These are phyloP conservation scores for Melanostoma scalare DNA, from an alignment of 2,888 invertebrate genomes.

Conservation along the genomic window DNA sequence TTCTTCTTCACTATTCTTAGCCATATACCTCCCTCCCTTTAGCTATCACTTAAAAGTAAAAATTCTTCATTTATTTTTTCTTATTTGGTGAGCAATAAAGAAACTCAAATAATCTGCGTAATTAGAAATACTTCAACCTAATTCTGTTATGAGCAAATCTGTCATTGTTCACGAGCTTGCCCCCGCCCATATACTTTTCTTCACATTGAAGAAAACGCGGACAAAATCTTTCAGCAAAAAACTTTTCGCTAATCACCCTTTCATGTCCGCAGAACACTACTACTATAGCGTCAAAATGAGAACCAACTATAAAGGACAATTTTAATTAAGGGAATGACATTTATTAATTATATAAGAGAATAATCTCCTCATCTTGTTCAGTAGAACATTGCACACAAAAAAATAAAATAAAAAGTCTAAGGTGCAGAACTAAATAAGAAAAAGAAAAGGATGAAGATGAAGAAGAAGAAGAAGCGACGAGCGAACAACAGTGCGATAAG, in stretches of 20 bases:
- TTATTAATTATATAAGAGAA: conserved; percentile 73
- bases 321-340: conserved; percentile 73
- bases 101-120: conserved; percentile 56
- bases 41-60: conserved; percentile 6
- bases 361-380: conserved; percentile 52
- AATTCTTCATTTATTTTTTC: background rate
- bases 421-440: conserved; percentile 7
- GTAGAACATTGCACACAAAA: conserved; percentile 31
- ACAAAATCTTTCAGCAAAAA: conserved; percentile 53
- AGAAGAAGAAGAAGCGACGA: background rate
- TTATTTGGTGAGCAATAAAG: background rate
- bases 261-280: conserved; percentile 56
- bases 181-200: conserved; percentile 19
- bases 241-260: conserved; percentile 65
- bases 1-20: no score
- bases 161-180: conserved; percentile 53
- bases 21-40: background rate
- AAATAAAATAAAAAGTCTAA: background rate
- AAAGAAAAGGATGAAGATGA: background rate
- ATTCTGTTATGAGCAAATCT: conserved; percentile 64
- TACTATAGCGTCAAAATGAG: conserved; percentile 54
- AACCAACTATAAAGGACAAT: conserved; percentile 64
- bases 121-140: conserved; percentile 62
- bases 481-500: conserved; percentile 49
- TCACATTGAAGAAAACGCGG: conserved; percentile 25